Evolutionary conservation across 2,797 vertebrate species (phyloP), one percentile per base, ranked within the genome.

Genomic region (Arctocebus calabarensis): DNA sequence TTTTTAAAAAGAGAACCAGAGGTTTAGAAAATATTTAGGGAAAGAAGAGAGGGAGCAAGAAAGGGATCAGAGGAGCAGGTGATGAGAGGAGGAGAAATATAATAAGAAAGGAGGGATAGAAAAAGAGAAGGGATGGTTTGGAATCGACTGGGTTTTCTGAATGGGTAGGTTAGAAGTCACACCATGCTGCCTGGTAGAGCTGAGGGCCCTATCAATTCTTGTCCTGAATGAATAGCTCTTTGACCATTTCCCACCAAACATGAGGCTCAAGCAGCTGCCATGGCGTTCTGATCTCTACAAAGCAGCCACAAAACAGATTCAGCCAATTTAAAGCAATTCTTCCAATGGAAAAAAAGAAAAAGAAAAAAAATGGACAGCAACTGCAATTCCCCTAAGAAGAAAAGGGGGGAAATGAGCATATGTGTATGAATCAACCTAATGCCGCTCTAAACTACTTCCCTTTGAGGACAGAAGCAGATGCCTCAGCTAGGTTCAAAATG

Each of bases 401-500:
- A 66, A 88, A 88, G 83, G 10, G 34, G 83, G 94, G 12, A 16
- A 64, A 57, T 3, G 29, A 93, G 13, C 34, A 52, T n/a, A 14
- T 16, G 40, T 20, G 12, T 55, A 12, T 84, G 88, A 91, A 78
- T 45, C 77, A 94, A 70, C 20, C 45, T 40, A 61, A 75, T 88
- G 45, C 27, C 20, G 10, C 62, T 88, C 75, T 37, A 12, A 88
- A 79, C 20, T 84, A 29, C 48, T 90, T 11, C 40, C 48, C 66
- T 93, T 55, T 85, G 43, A 75, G 90, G 48, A 88, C 77, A 71
- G 88, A 90, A 93, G 59, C 77, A 81, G 83, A 93, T 45, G 34
- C 68, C 37, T 64, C 52, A 81, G 74, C 91, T 75, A 95, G 84
- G 27, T 94, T 94, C 87, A 89, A 91, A 89, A 90, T 88, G 91